Evolutionary conservation across 2,113 vertebrate species (phyloP).

Genomic region (Phrynocephalus versicolor): DNA sequence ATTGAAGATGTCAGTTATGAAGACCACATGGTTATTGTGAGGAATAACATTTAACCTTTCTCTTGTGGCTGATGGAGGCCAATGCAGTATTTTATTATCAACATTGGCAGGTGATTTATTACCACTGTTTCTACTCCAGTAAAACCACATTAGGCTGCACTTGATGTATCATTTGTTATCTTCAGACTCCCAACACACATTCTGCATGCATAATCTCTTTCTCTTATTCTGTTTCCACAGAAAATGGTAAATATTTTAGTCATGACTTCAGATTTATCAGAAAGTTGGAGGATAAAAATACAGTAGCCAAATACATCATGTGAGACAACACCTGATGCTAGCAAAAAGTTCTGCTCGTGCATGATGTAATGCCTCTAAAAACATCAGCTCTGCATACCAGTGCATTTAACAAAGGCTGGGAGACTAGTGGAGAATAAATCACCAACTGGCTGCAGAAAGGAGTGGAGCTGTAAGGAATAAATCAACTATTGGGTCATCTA

Average conservation of each 20-base stretch:
- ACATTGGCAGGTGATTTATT: conserved; percentile 84
- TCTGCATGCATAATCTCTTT: conserved; percentile 77
- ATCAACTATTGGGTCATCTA: conserved; percentile 52
- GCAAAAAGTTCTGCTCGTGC: conserved; percentile 53
- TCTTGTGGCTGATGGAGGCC: conserved; percentile 76
- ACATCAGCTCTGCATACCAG: conserved; percentile 54
- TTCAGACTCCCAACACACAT: conserved; percentile 66
- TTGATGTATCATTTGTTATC: conserved; percentile 81
- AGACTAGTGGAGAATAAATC: conserved; percentile 64
- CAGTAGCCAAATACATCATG: conserved; percentile 58
- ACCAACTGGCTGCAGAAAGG: conserved; percentile 50
- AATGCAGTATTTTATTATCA: conserved; percentile 82
- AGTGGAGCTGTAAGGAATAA: conserved; percentile 58
- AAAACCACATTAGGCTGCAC: conserved; percentile 80
- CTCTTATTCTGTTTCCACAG: conserved; percentile 44
- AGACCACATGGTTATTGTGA: conserved; percentile 77
- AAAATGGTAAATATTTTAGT: conserved; percentile 75
- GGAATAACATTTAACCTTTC: conserved; percentile 83
- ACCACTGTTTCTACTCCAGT: conserved; percentile 80
- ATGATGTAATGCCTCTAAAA: conserved; percentile 62
- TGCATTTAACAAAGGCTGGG: conserved; percentile 51
- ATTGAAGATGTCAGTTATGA: conserved; percentile 78
- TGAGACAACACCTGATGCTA: conserved; percentile 58
- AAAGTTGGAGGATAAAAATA: conserved; percentile 53
- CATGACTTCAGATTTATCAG: conserved; percentile 69